Evolutionary conservation across 2,113 vertebrate species (phyloP), one percentile per base, ranked within the genome.

Genomic region (Laticauda colubrina): DNA sequence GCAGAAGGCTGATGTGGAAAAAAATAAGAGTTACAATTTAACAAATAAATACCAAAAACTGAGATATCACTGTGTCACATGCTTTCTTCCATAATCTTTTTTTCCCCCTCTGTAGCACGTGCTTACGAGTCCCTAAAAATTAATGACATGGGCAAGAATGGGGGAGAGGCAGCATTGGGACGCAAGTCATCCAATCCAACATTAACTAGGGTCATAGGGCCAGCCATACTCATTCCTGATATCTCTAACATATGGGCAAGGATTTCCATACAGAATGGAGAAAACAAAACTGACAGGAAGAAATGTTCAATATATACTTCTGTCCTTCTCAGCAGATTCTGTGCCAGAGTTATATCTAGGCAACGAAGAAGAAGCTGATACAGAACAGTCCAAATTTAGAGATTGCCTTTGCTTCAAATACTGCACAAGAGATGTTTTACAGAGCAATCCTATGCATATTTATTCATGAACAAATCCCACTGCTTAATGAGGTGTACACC

Each of bases 251-350:
- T 91, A 64, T 90, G 69, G 93, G 93, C 2, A 14, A 54, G 57
- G 39, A 69, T 85, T 48, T 94, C 75, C 69, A 26, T 1, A 1
- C 91, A 94, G 93, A 91, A 0, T 88, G 39, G n/a, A 94, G 75
- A 93, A 94, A 94, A 94, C 75, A 75, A 90, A 96, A 91, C 64
- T 51, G 91, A 59, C 48, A 94, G 94, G 21, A 91, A 94, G 92
- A 93, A 96, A 95, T 94, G 95, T 26, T 29, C 93, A 94, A 89
- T 91, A 91, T 95, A 75, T 92, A 45, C 93, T 91, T 96, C 96
- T 96, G 87, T 92, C 20, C 48, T 90, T 54, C 89, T 95, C 91
- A 95, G 94, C 93, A 94, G 93, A 91, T 92, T 92, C 93, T 95
- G 91, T 94, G 89, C 23, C 57, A 93, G 94, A 91, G 87, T 95